These are phyloP conservation scores for Achatina immaculata DNA, from an alignment of 1,140 invertebrate genomes.

Conservation along the genomic window DNA sequence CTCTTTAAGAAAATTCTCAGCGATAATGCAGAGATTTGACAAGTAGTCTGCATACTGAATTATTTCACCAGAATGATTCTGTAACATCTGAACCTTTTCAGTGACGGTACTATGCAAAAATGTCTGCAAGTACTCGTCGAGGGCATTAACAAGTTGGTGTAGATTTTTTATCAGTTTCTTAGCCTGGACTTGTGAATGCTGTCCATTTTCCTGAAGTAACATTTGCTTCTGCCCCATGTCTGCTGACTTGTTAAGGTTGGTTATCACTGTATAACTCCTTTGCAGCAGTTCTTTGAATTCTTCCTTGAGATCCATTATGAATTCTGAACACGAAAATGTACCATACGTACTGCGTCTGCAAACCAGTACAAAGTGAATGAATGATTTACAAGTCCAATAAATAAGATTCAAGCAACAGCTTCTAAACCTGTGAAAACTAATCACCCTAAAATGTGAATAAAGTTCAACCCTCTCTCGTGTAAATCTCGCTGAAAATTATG, in stretches of 20 bases:
- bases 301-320: constrained; percentile 1
- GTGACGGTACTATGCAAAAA: background rate
- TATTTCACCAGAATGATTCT: constrained; percentile 21
- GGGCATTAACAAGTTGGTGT: constrained; percentile 8
- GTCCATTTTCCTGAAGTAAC: too few species aligned
- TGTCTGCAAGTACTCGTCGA: background rate
- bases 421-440: too few species aligned
- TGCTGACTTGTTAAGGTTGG: background rate
- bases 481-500: too few species aligned
- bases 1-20: background rate
- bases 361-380: background rate
- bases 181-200: too few species aligned
- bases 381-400: background rate
- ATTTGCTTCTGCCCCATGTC: too few species aligned
- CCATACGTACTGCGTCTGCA: too few species aligned
- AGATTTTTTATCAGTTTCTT: too few species aligned
- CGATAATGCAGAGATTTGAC: constrained; percentile 17
- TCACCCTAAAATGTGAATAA: too few species aligned
- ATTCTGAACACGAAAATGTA: background rate
- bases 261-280: background rate
- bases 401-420: background rate
- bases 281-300: background rate
- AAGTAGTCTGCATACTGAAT: background rate
- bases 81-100: background rate
- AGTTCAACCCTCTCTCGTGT: too few species aligned